phyloP scores from a whole-genome alignment of 2,888 invertebrate species.

The Chymomyza amoena region DNA sequence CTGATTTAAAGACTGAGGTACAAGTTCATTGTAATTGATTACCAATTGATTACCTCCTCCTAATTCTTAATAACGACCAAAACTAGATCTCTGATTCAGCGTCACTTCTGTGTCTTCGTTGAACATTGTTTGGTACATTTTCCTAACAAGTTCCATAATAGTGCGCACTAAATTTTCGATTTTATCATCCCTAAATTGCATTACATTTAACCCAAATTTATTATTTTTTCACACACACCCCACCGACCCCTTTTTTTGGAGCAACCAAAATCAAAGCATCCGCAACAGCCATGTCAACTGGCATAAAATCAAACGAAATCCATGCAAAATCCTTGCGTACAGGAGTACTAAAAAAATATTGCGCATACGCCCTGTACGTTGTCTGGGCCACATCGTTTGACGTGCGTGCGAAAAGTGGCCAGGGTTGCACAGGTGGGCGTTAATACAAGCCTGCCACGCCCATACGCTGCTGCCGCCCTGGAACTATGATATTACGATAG shows the following conservation, averaged over 20 bases:
- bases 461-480: not conserved
- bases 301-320: not conserved
- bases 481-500: slow-evolving; percentile 33
- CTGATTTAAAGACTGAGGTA: too few relatives aligned
- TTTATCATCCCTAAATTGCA: too few relatives aligned
- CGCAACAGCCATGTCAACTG: not conserved
- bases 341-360: not conserved
- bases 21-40: too few relatives aligned
- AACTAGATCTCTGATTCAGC: too few relatives aligned
- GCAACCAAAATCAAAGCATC: not conserved
- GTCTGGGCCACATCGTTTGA: not conserved
- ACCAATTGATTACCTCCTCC: too few relatives aligned
- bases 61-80: too few relatives aligned
- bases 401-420: slow-evolving; percentile 34
- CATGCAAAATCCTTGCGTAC: not conserved
- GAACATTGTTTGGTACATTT: too few relatives aligned
- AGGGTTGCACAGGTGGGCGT: slow-evolving; percentile 64
- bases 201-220: not conserved
- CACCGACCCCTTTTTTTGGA: not conserved
- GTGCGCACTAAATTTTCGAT: too few relatives aligned
- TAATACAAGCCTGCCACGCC: slow-evolving; percentile 57
- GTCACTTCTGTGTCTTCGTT: too few relatives aligned
- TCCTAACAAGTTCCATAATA: too few relatives aligned
- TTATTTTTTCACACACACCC: not conserved
- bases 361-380: not conserved